Conservation (phyloP, 2,797 vertebrate species). For the Protonibea diacanthus region DNA sequence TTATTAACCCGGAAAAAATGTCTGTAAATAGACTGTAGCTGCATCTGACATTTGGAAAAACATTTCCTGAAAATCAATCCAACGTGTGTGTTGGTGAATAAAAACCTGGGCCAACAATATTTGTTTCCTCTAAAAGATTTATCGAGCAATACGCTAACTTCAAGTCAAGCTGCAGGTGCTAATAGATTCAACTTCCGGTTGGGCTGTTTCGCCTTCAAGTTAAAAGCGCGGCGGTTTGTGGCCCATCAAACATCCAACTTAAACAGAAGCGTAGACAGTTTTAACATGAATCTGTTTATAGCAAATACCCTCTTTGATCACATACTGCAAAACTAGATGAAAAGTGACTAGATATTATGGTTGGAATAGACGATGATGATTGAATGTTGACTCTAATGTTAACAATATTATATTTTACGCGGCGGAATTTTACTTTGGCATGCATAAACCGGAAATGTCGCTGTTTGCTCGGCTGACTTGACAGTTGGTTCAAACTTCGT, state of each 20-base stretch:
- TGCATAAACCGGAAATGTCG: slow-evolving; percentile 5
- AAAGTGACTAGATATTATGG: no score
- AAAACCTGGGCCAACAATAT: background rate
- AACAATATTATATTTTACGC: background rate
- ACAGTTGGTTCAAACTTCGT: background rate
- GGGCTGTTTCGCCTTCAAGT: slow-evolving; percentile 7
- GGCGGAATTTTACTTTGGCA: slow-evolving; percentile 51
- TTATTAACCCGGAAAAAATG: background rate
- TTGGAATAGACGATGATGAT: background rate
- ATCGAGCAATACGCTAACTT: background rate
- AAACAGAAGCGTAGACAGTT: no score
- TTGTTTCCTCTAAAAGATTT: slow-evolving; percentile 13
- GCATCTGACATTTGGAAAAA: background rate
- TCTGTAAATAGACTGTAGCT: background rate
- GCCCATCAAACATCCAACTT: background rate
- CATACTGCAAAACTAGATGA: no score
- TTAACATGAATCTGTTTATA: no score
- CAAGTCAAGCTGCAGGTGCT: background rate
- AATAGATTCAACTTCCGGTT: background rate
- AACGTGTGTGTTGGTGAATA: background rate
- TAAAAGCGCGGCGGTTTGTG: slow-evolving; percentile 28
- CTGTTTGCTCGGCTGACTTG: background rate
- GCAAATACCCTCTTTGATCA: background rate
- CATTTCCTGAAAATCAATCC: rapidly evolving
- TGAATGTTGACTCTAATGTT: no score